Conservation (phyloP, 2,113 vertebrate genomes). For the Atherinomorus stipes region DNA sequence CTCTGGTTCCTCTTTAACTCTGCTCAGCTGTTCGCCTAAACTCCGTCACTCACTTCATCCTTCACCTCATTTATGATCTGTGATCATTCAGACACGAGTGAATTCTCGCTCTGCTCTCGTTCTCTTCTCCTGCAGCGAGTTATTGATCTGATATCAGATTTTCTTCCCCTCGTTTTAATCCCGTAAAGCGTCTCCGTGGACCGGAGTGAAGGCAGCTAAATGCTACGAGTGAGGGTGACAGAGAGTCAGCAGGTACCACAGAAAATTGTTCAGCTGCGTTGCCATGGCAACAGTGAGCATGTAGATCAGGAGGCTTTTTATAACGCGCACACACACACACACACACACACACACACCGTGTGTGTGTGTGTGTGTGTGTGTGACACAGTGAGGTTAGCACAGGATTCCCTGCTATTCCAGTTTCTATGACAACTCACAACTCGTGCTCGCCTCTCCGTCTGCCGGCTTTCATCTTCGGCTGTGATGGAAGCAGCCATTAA, state of each 20-base stretch:
- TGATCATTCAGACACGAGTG: no score
- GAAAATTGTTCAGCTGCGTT: slow-evolving; percentile 64
- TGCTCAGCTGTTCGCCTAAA: no score
- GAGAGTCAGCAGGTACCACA: slow-evolving; percentile 55
- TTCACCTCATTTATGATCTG: no score
- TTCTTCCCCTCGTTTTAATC: neutral
- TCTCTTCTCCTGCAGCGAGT: no score
- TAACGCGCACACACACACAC: slow-evolving; percentile 35
- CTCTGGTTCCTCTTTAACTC: no score
- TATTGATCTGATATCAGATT: neutral
- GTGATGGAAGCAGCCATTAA: slow-evolving; percentile 41
- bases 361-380: no score
- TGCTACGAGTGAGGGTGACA: slow-evolving; percentile 10
- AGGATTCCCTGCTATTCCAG: slow-evolving; percentile 80
- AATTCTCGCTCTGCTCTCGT: no score
- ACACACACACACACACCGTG: slow-evolving; percentile 29
- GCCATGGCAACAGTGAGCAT: slow-evolving; percentile 72
- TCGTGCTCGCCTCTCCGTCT: slow-evolving; percentile 30
- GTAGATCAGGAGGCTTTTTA: slow-evolving; percentile 72
- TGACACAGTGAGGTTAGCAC: slow-evolving; percentile 76
- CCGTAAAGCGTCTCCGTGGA: neutral
- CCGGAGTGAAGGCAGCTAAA: neutral
- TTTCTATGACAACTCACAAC: slow-evolving; percentile 79
- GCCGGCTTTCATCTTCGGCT: slow-evolving; percentile 37
- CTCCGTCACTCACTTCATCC: no score